phyloP scores from a whole-genome alignment of 2,797 vertebrate species.

The Paramormyrops hopkinsi region DNA sequence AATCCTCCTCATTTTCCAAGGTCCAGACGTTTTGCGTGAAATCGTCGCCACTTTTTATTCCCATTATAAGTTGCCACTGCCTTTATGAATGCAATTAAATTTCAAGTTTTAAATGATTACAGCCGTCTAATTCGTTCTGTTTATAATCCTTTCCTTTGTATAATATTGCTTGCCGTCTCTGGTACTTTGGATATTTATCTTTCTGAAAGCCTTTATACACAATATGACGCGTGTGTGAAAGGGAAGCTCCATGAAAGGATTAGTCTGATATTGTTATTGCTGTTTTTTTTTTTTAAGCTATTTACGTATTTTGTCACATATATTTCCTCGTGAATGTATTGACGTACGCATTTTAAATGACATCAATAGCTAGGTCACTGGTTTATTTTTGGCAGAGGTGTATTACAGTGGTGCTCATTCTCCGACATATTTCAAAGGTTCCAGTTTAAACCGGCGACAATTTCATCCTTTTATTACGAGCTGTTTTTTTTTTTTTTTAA shows the following conservation, averaged over 20 bases:
- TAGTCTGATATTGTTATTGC: neutral
- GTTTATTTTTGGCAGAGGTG: neutral
- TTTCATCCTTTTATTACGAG: neutral
- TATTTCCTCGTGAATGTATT: neutral
- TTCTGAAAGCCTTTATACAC: neutral
- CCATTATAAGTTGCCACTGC: neutral
- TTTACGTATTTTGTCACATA: neutral
- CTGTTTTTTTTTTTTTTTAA: neutral
- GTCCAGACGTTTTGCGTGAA: neutral
- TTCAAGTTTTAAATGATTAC: neutral
- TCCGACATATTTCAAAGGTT: neutral
- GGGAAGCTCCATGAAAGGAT: neutral
- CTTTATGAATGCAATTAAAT: neutral
- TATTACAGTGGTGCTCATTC: neutral
- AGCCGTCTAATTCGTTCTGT: neutral
- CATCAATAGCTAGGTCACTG: neutral
- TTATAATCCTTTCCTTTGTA: neutral
- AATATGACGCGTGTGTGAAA: neutral
- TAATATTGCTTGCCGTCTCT: neutral
- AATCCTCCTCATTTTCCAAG: neutral
- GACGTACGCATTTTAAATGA: neutral
- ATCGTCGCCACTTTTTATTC: neutral
- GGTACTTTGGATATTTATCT: neutral
- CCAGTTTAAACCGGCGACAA: neutral
- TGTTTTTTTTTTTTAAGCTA: neutral